Percentiles rank a stretch among this genome's conserved stretches.
These are phyloP conservation scores for Quadriops clusia DNA, from an alignment of 2,888 invertebrate genomes.

Conservation along the genomic window DNA sequence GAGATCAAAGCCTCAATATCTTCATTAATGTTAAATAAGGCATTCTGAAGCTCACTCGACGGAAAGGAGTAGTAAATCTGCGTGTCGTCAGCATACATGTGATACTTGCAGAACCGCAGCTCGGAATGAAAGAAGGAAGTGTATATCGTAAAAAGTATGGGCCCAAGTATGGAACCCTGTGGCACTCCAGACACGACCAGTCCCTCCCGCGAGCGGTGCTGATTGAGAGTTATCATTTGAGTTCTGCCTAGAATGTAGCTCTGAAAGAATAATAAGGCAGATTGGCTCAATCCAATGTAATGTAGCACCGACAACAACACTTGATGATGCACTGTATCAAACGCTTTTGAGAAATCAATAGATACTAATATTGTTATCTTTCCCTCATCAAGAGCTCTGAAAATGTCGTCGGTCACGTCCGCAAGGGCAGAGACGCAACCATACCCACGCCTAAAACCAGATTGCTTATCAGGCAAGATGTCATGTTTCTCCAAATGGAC, in stretches of 20 bases:
- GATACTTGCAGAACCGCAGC: background rate
- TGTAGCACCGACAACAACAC: background rate
- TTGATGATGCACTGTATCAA: constrained; percentile 2
- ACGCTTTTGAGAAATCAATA: background rate
- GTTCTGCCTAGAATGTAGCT: too few species aligned
- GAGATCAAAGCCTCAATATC: background rate
- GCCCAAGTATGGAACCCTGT: constrained; percentile 1
- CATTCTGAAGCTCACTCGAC: background rate
- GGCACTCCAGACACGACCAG: constrained; percentile 1
- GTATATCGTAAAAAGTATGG: background rate
- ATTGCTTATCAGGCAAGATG: too few species aligned
- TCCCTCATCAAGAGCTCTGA: background rate
- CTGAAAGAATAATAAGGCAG: background rate
- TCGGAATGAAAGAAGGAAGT: background rate
- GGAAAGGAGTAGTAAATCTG: constrained; percentile 1
- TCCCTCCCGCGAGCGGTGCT: background rate
- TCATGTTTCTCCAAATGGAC: too few species aligned
- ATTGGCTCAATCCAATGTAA: background rate
- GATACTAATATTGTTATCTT: background rate
- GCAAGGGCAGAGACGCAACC: too few species aligned
- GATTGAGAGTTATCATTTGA: background rate
- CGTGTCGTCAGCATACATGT: constrained; percentile 5
- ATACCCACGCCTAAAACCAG: too few species aligned
- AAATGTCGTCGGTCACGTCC: background rate
- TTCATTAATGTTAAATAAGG: background rate